These are phyloP conservation scores for Sitobion miscanthi DNA, from an alignment of 1,140 invertebrate genomes.

Conservation along the genomic window DNA sequence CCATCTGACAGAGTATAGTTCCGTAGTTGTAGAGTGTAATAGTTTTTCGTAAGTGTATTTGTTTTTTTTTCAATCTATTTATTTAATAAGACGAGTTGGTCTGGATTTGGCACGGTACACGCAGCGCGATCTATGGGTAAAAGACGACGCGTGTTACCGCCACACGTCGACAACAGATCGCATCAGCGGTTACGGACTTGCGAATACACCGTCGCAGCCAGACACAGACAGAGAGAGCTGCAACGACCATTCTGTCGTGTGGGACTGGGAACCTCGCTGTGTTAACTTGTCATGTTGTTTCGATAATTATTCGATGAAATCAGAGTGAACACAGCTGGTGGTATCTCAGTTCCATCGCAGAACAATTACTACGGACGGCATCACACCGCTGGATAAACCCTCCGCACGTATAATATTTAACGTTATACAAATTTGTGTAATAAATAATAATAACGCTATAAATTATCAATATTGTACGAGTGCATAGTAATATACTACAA, in stretches of 20 bases:
- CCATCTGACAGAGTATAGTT: not conserved
- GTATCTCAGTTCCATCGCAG: conserved; percentile 82
- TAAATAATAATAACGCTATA: not conserved
- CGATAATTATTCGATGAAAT: conserved; percentile 60
- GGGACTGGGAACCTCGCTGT: conserved; percentile 90
- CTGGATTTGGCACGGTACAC: not conserved
- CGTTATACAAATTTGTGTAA: not conserved
- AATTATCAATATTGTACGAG: not conserved
- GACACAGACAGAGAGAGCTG: not conserved
- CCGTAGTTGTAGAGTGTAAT: not conserved
- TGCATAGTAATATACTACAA: not conserved
- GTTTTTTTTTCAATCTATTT: not conserved
- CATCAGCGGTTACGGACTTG: not conserved
- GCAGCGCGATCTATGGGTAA: not conserved
- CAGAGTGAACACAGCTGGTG: conserved; percentile 97
- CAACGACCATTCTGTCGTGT: conserved; percentile 59
- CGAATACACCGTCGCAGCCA: not conserved
- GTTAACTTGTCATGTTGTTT: conserved; percentile 78
- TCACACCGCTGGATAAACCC: not conserved
- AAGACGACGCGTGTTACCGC: not conserved
- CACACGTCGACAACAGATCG: not conserved
- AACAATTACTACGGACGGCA: conserved; percentile 51
- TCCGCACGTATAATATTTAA: not conserved
- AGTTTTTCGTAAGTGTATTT: not conserved
- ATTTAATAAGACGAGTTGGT: not conserved